Percentiles rank a stretch among this genome's conserved stretches.
These are phyloP conservation scores for Imbricaverruca yamaguchii DNA, from an alignment of 2,888 invertebrate genomes.

Conservation along the genomic window DNA sequence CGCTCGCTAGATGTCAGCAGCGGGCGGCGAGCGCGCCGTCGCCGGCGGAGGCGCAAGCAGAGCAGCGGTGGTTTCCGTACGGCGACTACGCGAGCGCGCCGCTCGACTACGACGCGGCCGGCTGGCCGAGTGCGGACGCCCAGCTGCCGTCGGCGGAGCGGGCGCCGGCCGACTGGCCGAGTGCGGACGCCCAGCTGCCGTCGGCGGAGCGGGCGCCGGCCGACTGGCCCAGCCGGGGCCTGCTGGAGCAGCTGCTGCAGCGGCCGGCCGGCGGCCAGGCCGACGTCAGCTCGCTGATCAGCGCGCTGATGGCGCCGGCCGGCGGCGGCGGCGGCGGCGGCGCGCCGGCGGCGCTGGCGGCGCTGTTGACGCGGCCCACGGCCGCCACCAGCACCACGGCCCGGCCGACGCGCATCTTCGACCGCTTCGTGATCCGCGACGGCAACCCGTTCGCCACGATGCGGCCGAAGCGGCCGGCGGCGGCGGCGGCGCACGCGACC, in stretches of 20 bases:
- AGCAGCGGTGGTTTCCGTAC: too few relatives aligned
- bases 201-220: background rate
- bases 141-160: background rate
- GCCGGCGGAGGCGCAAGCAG: background rate
- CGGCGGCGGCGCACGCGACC: background rate
- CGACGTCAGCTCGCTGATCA: background rate
- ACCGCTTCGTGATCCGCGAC: background rate
- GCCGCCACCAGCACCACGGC: constrained; percentile 5
- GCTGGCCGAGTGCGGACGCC: background rate
- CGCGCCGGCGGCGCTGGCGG: background rate
- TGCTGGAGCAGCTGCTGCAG: constrained; percentile 8
- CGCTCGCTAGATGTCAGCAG: constrained; percentile 6
- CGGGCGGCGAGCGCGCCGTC: background rate
- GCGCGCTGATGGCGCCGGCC: background rate
- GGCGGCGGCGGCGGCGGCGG: background rate
- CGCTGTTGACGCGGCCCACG: background rate
- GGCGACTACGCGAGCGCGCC: background rate
- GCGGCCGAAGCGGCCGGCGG: background rate
- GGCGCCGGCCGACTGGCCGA: background rate
- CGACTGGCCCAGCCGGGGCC: background rate
- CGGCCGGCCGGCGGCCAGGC: background rate
- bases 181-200: background rate
- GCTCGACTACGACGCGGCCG: background rate
- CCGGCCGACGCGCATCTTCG: constrained; percentile 16
- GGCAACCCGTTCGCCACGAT: constrained; percentile 2